Conservation (phyloP, 1,140 invertebrate genomes). For the Scaptomyza montana region DNA sequence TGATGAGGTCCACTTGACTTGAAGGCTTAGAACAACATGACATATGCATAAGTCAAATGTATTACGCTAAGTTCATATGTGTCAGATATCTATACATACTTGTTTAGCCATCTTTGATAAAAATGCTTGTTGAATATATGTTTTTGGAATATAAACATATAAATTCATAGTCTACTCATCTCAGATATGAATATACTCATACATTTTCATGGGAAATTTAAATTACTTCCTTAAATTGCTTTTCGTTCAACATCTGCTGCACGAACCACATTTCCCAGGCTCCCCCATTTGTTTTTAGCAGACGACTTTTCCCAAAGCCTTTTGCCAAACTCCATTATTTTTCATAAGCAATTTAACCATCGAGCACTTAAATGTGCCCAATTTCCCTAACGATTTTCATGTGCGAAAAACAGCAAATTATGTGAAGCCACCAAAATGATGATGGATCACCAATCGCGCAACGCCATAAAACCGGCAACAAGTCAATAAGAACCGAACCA, state of each 20-base stretch:
- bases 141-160: too few species aligned
- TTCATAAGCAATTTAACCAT: slow-evolving; percentile 17
- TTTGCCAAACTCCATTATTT: slow-evolving; percentile 20
- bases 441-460: slow-evolving; percentile 76
- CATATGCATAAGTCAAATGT: slow-evolving; percentile 2
- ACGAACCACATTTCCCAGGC: slow-evolving; percentile 10
- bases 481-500: slow-evolving; percentile 76
- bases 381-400: slow-evolving; percentile 67
- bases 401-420: slow-evolving; percentile 69
- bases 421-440: slow-evolving; percentile 62
- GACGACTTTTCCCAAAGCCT: not conserved
- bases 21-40: slow-evolving; percentile 1
- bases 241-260: not conserved
- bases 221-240: not conserved
- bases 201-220: not conserved
- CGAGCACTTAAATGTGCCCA: slow-evolving; percentile 31
- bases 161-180: too few species aligned
- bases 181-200: not conserved
- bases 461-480: slow-evolving; percentile 77
- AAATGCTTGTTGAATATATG: too few species aligned
- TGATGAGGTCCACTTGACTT: slow-evolving; percentile 9
- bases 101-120: too few species aligned
- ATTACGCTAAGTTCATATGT: not conserved
- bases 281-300: not conserved
- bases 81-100: not conserved